Evolutionary conservation across 2,797 vertebrate species (phyloP).

Genomic region (Poecilia velifera): DNA sequence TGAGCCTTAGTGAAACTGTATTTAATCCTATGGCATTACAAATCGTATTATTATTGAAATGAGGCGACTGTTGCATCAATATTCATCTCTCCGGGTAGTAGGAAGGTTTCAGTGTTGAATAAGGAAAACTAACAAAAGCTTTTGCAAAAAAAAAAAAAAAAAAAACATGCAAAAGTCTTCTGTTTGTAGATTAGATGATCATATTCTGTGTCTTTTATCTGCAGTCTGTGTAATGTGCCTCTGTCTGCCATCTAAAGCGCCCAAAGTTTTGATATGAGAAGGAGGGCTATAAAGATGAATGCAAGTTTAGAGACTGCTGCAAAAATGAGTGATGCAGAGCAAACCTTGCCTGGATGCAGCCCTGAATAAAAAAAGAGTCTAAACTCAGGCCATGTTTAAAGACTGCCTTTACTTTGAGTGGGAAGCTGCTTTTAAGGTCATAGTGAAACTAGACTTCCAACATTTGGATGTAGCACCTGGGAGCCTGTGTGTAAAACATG

Average conservation of each 20-base stretch:
- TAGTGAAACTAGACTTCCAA: constrained; percentile 45
- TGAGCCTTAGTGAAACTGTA: constrained; percentile 45
- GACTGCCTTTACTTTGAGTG: constrained; percentile 20
- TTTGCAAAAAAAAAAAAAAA: constrained; percentile 45
- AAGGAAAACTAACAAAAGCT: constrained; percentile 70
- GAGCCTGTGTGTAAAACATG: constrained; percentile 5
- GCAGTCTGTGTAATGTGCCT: constrained; percentile 57
- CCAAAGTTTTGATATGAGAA: constrained; percentile 58
- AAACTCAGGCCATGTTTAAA: constrained; percentile 35
- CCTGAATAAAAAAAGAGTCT: constrained; percentile 43
- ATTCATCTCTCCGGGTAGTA: constrained; percentile 67
- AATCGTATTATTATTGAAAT: constrained; percentile 73
- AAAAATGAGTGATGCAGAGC: constrained; percentile 62
- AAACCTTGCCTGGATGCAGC: constrained; percentile 47
- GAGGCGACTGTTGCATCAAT: constrained; percentile 60
- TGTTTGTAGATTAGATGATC: constrained; percentile 67
- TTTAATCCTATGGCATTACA: constrained; percentile 72
- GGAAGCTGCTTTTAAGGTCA: constrained; percentile 36
- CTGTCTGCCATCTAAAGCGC: constrained; percentile 55
- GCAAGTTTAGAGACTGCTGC: constrained; percentile 60
- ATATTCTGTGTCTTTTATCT: constrained; percentile 61
- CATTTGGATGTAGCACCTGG: constrained; percentile 29
- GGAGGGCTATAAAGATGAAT: constrained; percentile 56
- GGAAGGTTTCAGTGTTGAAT: constrained; percentile 56
- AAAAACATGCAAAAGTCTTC: constrained; percentile 65